Evolutionary conservation across 2,113 vertebrate genomes (phyloP).

Genomic region (Eubucco bourcierii): DNA sequence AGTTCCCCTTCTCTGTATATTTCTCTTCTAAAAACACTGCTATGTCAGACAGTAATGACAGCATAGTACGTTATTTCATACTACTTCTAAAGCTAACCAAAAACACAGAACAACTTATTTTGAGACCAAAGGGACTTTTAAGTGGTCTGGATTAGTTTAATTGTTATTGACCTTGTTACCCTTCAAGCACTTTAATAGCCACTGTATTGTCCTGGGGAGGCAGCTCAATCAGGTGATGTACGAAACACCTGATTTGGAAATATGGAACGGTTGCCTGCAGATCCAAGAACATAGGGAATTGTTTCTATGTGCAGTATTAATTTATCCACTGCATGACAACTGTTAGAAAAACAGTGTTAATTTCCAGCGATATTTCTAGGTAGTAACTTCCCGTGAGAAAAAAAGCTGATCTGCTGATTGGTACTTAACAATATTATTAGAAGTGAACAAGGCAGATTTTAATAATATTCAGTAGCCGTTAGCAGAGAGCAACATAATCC

Average conservation of each 20-base stretch:
- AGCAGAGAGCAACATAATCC: background rate
- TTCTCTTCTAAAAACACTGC: background rate
- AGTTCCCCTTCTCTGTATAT: background rate
- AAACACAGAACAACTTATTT: background rate
- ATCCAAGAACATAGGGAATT: background rate
- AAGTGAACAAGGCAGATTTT: background rate
- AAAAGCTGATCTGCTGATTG: background rate
- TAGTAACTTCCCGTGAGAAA: background rate
- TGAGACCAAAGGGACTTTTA: background rate
- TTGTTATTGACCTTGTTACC: constrained; percentile 47
- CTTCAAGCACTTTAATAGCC: background rate
- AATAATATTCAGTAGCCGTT: background rate
- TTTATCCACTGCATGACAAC: background rate
- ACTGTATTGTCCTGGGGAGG: background rate
- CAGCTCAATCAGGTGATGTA: background rate
- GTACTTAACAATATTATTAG: background rate
- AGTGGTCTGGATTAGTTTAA: constrained; percentile 36
- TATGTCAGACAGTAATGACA: background rate
- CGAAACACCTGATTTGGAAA: constrained; percentile 9
- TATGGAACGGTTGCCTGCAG: background rate
- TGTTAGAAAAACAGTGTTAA: background rate
- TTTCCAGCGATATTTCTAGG: background rate
- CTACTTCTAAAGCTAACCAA: background rate
- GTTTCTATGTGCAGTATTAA: background rate
- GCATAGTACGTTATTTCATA: background rate